Evolutionary conservation across 2,888 invertebrate species (phyloP), one percentile per base, ranked within the genome.

Genomic region (Graphium colonna): DNA sequence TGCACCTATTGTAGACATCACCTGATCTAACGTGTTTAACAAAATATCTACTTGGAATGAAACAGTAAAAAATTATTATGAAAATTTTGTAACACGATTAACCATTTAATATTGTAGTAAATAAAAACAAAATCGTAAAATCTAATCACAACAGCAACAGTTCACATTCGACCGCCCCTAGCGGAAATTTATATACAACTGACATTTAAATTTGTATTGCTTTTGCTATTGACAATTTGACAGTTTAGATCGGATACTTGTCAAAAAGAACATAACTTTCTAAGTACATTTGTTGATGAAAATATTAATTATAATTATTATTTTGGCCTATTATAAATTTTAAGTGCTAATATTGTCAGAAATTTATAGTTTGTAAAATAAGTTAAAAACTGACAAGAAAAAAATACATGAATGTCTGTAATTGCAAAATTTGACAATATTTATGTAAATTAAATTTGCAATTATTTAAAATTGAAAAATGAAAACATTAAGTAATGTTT

Each of bases 121-220:
- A 77, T 77, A 77, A 79, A 82, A 80, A 80, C 45, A 78, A 77
- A 79, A 83, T 82, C 86, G 85, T 82, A 85, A 82, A 78, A 76
- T 68, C 63, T 68, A 60, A 69, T 64, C 65, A 70, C 68, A 64
- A 63, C 56, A 66, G 68, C 68, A n/a, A n/a, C n/a, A n/a, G n/a
- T n/a, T 71, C 56, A 68, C 65, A 68, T 61, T 64, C 74, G 59
- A 64, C 84, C 83, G 63, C 74, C 64, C 62, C 71, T 8, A 62
- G 60, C 75, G 74, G 73, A 78, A 72, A 76, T 80, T 76, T 77
- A 68, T 74, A 74, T 77, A 77, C 75, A 82, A 87, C 86, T 88
- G 64, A 64, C 63, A 65, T 63, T 64, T 44, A 26, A 52, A 56
- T 60, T 69, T 58, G 51, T 42, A 55, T 60, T 60, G 38, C 48